Evolutionary conservation across 2,888 invertebrate species (phyloP).

Genomic region (Trisateles emortualis): DNA sequence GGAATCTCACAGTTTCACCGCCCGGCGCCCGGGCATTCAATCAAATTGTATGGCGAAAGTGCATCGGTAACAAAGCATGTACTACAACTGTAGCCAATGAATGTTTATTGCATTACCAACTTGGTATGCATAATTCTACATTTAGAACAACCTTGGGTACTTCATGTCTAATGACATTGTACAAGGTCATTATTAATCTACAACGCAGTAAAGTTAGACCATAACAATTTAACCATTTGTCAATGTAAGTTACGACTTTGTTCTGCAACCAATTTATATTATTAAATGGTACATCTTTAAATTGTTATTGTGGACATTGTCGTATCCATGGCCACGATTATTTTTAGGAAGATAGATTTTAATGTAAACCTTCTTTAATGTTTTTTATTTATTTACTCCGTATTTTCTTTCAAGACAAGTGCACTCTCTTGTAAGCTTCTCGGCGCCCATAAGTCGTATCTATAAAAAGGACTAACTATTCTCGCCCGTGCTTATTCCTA

Average conservation of each 20-base stretch:
- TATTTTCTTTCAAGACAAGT: too few relatives aligned
- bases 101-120: slow-evolving; percentile 44
- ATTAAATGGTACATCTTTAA: slow-evolving; percentile 10
- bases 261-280: slow-evolving; percentile 1
- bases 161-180: slow-evolving; percentile 69
- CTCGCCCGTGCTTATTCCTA: too few relatives aligned
- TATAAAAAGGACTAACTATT: too few relatives aligned
- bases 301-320: slow-evolving; percentile 8
- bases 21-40: slow-evolving; percentile 4
- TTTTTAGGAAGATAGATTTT: too few relatives aligned
- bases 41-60: slow-evolving; percentile 34
- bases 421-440: too few relatives aligned
- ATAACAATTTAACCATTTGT: slow-evolving; percentile 18
- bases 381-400: too few relatives aligned
- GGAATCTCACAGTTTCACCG: neutral
- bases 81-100: slow-evolving; percentile 37
- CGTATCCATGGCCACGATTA: too few relatives aligned
- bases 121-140: slow-evolving; percentile 55
- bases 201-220: slow-evolving; percentile 31
- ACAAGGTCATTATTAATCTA: slow-evolving; percentile 68
- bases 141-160: slow-evolving; percentile 68
- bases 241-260: slow-evolving; percentile 11
- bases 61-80: slow-evolving; percentile 24
- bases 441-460: too few relatives aligned
- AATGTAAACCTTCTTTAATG: too few relatives aligned